Conservation (phyloP, 1,140 invertebrate species). For the Cotesia glomerata region DNA sequence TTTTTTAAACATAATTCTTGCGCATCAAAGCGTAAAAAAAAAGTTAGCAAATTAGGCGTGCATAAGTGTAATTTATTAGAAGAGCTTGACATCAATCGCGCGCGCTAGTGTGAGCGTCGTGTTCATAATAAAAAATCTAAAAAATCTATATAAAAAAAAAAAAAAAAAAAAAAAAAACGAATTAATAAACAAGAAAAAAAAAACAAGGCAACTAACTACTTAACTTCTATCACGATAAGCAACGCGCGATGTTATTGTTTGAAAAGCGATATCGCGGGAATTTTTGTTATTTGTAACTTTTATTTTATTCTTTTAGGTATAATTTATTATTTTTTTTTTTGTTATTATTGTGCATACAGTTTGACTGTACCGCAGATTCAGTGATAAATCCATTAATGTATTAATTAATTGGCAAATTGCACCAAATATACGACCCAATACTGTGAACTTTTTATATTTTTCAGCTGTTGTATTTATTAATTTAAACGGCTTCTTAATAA, state of each 20-base stretch:
- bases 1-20: not conserved
- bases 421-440: constrained; percentile 5
- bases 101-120: not conserved
- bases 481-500: not conserved
- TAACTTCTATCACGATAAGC: constrained; percentile 27
- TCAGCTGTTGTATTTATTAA: not conserved
- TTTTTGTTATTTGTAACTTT: not conserved
- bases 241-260: constrained; percentile 16
- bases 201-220: constrained; percentile 24
- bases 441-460: not conserved
- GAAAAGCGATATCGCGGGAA: not conserved
- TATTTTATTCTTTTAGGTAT: not conserved
- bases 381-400: not conserved
- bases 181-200: constrained; percentile 5
- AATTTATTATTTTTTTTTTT: not conserved
- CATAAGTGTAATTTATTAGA: not conserved
- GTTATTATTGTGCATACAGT: not conserved
- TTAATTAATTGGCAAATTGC: not conserved
- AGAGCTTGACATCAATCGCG: not conserved
- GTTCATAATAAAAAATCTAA: not conserved
- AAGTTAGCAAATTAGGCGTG: not conserved
- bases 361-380: not conserved
- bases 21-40: too few relatives aligned
- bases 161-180: not conserved
- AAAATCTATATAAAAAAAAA: not conserved